These are phyloP conservation scores for Gasteruption jaculator DNA, from an alignment of 2,888 invertebrate genomes.

Conservation along the genomic window DNA sequence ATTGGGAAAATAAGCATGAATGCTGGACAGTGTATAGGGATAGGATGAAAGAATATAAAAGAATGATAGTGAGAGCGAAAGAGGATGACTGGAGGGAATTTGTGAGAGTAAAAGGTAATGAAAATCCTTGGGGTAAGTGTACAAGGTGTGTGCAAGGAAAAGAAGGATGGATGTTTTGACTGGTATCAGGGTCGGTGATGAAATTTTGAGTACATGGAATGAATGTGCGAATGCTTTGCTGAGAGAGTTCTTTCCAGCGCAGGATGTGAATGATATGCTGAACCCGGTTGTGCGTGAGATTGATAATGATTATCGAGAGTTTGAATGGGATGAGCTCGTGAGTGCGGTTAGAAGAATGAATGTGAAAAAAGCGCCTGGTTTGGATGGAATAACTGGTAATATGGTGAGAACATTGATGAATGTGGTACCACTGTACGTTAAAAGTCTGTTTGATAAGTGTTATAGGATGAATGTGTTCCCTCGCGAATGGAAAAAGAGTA, in stretches of 20 bases:
- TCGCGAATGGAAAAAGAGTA: no score
- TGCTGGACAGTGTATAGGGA: no score
- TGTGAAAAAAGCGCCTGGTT: no score
- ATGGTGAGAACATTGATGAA: no score
- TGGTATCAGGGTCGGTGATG: background rate
- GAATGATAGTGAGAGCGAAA: background rate
- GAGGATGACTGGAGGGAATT: conserved; percentile 10
- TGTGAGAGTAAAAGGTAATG: background rate
- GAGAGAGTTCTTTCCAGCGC: background rate
- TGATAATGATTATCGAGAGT: background rate
- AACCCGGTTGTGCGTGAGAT: background rate
- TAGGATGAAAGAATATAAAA: conserved; percentile 5
- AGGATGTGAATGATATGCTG: background rate
- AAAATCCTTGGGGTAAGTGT: conserved; percentile 8
- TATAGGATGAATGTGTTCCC: no score
- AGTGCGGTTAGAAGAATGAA: no score
- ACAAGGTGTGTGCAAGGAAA: no score
- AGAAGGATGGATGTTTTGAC: background rate
- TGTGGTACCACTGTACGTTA: no score
- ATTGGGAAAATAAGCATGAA: no score
- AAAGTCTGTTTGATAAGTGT: no score
- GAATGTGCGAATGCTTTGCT: background rate
- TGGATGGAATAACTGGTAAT: no score
- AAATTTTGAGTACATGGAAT: background rate
- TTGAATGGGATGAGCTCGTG: no score